Base-by-base conservation (phyloP, 1,140 invertebrate genomes). In the Dryas iulia region DNA sequence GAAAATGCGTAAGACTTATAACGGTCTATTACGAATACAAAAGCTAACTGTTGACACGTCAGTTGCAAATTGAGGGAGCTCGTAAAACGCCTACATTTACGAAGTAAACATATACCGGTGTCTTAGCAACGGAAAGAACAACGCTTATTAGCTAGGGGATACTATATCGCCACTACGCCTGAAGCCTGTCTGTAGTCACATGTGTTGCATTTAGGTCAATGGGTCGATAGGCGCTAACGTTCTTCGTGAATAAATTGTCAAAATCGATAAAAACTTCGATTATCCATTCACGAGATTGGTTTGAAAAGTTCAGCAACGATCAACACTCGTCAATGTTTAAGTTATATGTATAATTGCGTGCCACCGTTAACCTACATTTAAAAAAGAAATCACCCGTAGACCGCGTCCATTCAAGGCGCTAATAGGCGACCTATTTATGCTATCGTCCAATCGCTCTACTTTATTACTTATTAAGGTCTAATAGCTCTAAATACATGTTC, bases 401-500 rank as follows among this genome's bases (percentile, higher is more conserved):
- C 76, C 74, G 76, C 78, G 77, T 79, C 64, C 78, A 79, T 87
- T 87, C 77, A 82, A 76, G 66, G 75, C 74, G 76, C 70, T 82
- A 76, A 80, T 82, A 74, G 73, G 71, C 82, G 86, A 86, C 86
- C 87, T 69, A 86, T 91, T 87, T 89, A 71, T 65, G 57, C 61
- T 91, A 91, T 91, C 88, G 86, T 59, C 57, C 14, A 71, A 91
- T 91, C 88, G 88, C 73, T 84, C 87, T 59, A 91, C 83, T 85
- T 74, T 59, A 18, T 69, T 59, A 31, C 52, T 69, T 65, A 63
- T 69, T 30, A 69, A 59, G 54, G 18, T 60, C 26, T 63, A 67
- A 72, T 69, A 52, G 35, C 33, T 52, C 21, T 72, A 57, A 60
- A 57, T 69, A 69, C 52, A 62, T 11, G 47, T 65, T 24, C 10